phyloP scores from a whole-genome alignment of 2,888 invertebrate genomes.

The Portevinia maculata region DNA sequence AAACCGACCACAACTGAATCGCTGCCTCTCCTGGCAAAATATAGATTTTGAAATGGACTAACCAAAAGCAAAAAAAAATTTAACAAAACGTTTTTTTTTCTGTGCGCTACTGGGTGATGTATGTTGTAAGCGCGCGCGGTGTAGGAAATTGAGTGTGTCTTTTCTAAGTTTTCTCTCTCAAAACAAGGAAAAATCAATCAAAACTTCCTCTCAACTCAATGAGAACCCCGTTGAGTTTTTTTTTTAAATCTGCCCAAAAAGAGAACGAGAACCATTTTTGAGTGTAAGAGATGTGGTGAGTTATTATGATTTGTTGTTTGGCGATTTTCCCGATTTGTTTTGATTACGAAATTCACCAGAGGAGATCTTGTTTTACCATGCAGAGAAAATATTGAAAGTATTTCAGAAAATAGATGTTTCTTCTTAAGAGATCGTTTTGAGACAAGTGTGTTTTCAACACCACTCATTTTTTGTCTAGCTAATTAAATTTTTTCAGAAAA shows the following conservation, averaged over 20 bases:
- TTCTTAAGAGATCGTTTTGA: slow-evolving; percentile 17
- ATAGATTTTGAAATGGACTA: slow-evolving; percentile 55
- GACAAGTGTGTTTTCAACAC: slow-evolving; percentile 7
- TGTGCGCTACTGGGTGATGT: slow-evolving; percentile 19
- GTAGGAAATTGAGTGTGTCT: slow-evolving; percentile 48
- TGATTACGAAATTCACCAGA: slow-evolving; percentile 17
- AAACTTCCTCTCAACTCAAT: slow-evolving; percentile 17
- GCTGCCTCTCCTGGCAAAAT: slow-evolving; percentile 53
- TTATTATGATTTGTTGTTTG: slow-evolving; percentile 1
- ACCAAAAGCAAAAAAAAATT: slow-evolving; percentile 17
- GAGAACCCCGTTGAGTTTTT: slow-evolving; percentile 30
- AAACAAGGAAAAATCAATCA: neutral
- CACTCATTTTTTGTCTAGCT: slow-evolving; percentile 21
- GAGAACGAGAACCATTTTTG: slow-evolving; percentile 13
- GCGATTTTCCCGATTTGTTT: neutral
- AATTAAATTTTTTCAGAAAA: slow-evolving; percentile 1
- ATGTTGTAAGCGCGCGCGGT: slow-evolving; percentile 46
- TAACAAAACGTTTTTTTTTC: slow-evolving; percentile 46
- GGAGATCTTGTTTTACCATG: neutral
- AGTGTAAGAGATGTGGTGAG: slow-evolving; percentile 57
- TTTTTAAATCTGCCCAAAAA: slow-evolving; percentile 36
- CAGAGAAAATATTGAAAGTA: neutral
- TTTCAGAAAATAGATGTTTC: neutral
- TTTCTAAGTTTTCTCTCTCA: slow-evolving; percentile 6
- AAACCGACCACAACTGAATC: slow-evolving; percentile 19